Conservation (phyloP, 2,888 invertebrate species). For the Drosophila quinaria region DNA sequence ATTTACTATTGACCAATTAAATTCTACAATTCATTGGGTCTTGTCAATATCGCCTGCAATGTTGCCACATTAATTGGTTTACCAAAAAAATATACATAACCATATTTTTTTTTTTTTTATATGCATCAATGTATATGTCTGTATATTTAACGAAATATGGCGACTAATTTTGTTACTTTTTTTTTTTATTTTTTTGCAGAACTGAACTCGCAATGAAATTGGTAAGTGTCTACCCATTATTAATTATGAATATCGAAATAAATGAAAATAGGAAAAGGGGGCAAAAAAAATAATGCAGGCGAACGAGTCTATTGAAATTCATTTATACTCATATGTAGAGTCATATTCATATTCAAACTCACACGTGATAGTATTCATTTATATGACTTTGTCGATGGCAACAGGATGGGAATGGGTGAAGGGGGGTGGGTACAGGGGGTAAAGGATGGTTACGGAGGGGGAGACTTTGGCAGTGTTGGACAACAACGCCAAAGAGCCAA, state of each 20-base stretch:
- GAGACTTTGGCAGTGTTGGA: constrained; percentile 14
- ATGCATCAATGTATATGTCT: neutral
- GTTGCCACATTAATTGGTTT: constrained; percentile 14
- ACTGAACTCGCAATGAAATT: constrained; percentile 12
- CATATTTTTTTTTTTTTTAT: constrained; percentile 1
- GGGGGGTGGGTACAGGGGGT: neutral
- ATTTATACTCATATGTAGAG: constrained; percentile 8
- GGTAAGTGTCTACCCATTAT: constrained; percentile 57
- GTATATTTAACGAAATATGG: neutral
- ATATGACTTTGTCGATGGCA: neutral
- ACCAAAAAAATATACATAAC: constrained; percentile 4
- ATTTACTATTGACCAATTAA: neutral
- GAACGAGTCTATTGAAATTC: constrained; percentile 25
- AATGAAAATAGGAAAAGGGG: constrained; percentile 28
- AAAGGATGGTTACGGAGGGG: neutral
- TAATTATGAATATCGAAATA: constrained; percentile 55
- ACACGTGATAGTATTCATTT: constrained; percentile 1
- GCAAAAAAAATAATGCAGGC: constrained; percentile 15
- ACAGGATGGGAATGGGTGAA: neutral
- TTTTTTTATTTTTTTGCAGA: constrained; percentile 2
- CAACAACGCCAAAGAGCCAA: constrained; percentile 41
- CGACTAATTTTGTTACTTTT: constrained; percentile 1
- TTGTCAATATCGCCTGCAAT: neutral
- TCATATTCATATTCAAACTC: neutral
- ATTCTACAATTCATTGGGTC: neutral